Percentiles rank a stretch among this genome's conserved stretches.
phyloP scores from a whole-genome alignment of 1,140 invertebrate genomes.

The Homalodisca vitripennis region DNA sequence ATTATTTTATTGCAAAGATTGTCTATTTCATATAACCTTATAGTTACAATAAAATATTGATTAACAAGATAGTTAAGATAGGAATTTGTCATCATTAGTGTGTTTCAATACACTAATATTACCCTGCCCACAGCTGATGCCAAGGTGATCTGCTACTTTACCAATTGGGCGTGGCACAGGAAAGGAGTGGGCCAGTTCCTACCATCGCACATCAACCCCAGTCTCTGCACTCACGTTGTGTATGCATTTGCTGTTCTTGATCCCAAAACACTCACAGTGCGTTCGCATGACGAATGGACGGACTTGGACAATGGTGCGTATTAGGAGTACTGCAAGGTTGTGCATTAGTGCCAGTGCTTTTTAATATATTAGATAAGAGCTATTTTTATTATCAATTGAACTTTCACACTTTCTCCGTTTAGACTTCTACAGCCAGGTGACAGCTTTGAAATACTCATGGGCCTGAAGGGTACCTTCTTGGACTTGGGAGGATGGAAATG shows the following conservation, averaged over 20 bases:
- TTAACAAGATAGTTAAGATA: too few species aligned
- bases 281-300: constrained; percentile 81
- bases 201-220: constrained; percentile 77
- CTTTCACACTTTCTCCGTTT: constrained; percentile 37
- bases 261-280: constrained; percentile 68
- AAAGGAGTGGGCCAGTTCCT: constrained; percentile 79
- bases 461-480: constrained; percentile 64
- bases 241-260: constrained; percentile 89
- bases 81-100: too few species aligned
- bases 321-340: too few species aligned
- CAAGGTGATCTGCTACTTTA: constrained; percentile 81
- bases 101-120: too few species aligned
- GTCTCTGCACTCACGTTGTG: constrained; percentile 82
- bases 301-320: constrained; percentile 81
- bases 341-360: too few species aligned
- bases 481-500: constrained; percentile 87
- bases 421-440: constrained; percentile 65
- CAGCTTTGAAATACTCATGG: constrained; percentile 26
- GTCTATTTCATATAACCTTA: too few species aligned
- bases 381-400: too few species aligned
- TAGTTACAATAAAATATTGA: too few species aligned
- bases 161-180: constrained; percentile 86
- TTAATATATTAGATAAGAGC: too few species aligned
- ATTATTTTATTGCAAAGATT: too few species aligned
- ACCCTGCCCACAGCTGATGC: too few species aligned